Conservation (phyloP, 37 sponge, comb jelly and placozoan genomes). For the Agelas oroides region DNA sequence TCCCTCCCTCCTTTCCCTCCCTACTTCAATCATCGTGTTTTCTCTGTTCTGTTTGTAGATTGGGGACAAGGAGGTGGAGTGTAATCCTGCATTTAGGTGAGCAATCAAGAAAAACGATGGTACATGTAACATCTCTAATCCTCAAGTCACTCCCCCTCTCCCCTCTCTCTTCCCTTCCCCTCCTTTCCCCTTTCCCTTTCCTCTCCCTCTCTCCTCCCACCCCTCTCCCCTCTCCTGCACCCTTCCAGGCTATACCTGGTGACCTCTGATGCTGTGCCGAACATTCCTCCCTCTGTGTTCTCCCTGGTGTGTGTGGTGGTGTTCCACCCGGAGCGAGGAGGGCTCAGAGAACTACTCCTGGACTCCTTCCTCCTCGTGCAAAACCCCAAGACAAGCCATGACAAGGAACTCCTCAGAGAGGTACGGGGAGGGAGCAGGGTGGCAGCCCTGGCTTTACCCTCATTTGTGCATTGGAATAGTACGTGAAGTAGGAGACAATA, state of each 20-base stretch:
- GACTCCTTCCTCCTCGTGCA: conserved; percentile 60
- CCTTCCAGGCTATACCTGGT: conserved; percentile 1
- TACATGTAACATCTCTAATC: too few species aligned
- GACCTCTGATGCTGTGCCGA: not conserved
- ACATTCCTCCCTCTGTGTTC: not conserved
- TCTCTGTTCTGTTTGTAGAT: conserved; percentile 43
- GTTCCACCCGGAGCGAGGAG: conserved; percentile 60
- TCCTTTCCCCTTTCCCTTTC: not conserved
- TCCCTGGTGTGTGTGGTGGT: conserved; percentile 36
- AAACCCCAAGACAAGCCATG: conserved; percentile 63
- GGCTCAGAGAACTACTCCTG: conserved; percentile 58
- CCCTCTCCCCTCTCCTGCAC: not conserved
- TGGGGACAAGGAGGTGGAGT: conserved; percentile 65
- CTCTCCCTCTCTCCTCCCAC: too few species aligned
- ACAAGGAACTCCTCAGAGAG: conserved; percentile 47
- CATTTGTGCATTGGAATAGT: too few species aligned
- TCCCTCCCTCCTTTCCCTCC: too few species aligned
- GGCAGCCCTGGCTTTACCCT: too few species aligned
- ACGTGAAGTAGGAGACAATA: too few species aligned
- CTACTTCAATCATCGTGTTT: too few species aligned
- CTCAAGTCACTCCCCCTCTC: too few species aligned
- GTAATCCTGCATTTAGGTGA: conserved; percentile 70
- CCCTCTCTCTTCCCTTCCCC: conserved; percentile 3
- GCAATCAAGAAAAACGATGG: not conserved
- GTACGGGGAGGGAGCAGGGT: not conserved